Evolutionary conservation across 2,888 invertebrate species (phyloP), one percentile per base, ranked within the genome.

Genomic region (Cheilosia pagana): DNA sequence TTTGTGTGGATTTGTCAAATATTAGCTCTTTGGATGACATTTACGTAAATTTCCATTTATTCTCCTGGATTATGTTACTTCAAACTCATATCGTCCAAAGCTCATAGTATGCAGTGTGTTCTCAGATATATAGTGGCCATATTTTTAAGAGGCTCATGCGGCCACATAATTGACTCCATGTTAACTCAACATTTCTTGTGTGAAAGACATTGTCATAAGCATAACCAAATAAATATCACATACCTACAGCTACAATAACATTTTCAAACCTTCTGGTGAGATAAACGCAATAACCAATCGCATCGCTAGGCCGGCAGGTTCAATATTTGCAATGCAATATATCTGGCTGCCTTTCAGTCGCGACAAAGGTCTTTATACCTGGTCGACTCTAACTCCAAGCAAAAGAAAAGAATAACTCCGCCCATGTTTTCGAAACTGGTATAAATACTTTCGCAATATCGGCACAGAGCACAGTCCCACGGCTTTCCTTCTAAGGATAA

Each of bases 401-500:
- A 10, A 41, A 59, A 5, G 14, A 50, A 59, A 19, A 59, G 2
- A 14, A 14, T 3, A 39, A 19, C n/a, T 23, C 7, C 10, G 14
- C 12, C 7, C 5, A 16, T 23, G 6, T 21, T 57, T 57, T 39
- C 12, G 50, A 78, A 72, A 62, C 45, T 62, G 10, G 83, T 83
- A 83, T 83, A 83, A 83, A 83, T 83, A 78, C 67, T 83, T 83
- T 78, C 74, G 83, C 78, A 79, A 83, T 63, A 10, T 43, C 23
- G 12, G 23, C 28, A 31, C 1, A 14, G 6, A 59, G 52, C 74
- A 83, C 79, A 78, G 31, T 83, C 74, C 78, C 14, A 41, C 21
- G 55, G 16, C 28, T 52, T 21, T 74, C 63, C 63, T 70, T 74
- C 67, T 71, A 82, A 82, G 78, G 78, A 82, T 78, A 68, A 82